Conservation (phyloP, 2,888 invertebrate genomes). For the Drosophila fulvimacula region DNA sequence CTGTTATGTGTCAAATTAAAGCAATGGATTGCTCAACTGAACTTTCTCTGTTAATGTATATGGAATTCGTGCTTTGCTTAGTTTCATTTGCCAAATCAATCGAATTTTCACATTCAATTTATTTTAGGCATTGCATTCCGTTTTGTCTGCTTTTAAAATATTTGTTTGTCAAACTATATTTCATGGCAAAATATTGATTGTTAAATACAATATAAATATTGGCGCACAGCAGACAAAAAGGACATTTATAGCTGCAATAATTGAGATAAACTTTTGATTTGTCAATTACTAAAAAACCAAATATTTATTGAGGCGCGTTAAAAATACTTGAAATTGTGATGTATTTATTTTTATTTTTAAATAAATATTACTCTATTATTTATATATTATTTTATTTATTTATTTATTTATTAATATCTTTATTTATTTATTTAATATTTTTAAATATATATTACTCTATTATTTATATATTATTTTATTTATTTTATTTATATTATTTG, state of each 20-base stretch:
- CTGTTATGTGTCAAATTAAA: background rate
- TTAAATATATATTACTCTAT: no score
- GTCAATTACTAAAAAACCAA: no score
- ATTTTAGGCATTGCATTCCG: conserved; percentile 5
- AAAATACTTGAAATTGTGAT: background rate
- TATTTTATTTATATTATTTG: no score
- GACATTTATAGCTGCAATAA: background rate
- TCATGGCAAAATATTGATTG: conserved; percentile 2
- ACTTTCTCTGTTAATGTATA: background rate
- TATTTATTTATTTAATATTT: no score
- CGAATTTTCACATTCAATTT: conserved; percentile 31
- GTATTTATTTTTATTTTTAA: background rate
- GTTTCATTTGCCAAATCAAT: conserved; percentile 10
- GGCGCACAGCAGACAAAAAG: background rate
- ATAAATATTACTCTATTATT: background rate
- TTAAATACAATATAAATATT: conserved; percentile 4
- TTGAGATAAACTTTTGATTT: background rate
- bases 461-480: no score
- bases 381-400: no score
- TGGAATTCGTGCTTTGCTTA: background rate
- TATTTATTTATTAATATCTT: no score
- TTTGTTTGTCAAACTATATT: conserved; percentile 10
- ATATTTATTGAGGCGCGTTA: background rate
- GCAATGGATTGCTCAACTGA: background rate
- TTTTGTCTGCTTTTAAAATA: conserved; percentile 25